These are phyloP conservation scores for Hystrix brachyura DNA, from an alignment of 2,113 vertebrate species.

Conservation along the genomic window DNA sequence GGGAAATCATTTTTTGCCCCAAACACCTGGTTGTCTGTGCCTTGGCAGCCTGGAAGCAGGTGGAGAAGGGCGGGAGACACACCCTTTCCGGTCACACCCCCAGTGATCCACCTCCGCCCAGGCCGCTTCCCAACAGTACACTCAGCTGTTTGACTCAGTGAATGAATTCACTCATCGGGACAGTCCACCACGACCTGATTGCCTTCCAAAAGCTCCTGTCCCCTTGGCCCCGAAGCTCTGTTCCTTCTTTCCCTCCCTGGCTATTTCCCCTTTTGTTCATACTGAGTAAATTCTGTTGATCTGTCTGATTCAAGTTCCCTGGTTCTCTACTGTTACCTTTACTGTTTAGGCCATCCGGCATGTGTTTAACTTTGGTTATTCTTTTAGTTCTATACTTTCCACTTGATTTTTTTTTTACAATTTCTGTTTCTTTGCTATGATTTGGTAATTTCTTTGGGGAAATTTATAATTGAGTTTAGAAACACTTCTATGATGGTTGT, in stretches of 20 bases:
- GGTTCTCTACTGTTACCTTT: not conserved
- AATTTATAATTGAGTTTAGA: not conserved
- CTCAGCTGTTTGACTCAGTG: not conserved
- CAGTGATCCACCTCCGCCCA: not conserved
- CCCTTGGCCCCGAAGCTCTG: not conserved
- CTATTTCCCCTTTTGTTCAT: not conserved
- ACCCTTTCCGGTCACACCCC: not conserved
- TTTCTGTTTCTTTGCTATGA: not conserved
- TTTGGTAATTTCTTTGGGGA: not conserved
- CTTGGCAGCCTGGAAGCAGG: no score
- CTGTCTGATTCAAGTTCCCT: not conserved
- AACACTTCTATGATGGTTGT: not conserved
- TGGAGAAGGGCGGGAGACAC: not conserved
- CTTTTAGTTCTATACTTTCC: not conserved
- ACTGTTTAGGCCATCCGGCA: not conserved
- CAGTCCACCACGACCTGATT: accelerated
- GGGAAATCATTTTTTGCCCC: not conserved
- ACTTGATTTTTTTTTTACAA: not conserved
- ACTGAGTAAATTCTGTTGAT: not conserved
- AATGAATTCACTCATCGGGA: not conserved
- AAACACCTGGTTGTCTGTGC: not conserved
- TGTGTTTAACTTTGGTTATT: not conserved
- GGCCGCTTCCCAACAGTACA: not conserved
- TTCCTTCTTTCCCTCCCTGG: not conserved
- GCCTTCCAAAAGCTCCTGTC: not conserved